phyloP scores from a whole-genome alignment of 2,113 vertebrate genomes.

The Chaenogobius annularis region DNA sequence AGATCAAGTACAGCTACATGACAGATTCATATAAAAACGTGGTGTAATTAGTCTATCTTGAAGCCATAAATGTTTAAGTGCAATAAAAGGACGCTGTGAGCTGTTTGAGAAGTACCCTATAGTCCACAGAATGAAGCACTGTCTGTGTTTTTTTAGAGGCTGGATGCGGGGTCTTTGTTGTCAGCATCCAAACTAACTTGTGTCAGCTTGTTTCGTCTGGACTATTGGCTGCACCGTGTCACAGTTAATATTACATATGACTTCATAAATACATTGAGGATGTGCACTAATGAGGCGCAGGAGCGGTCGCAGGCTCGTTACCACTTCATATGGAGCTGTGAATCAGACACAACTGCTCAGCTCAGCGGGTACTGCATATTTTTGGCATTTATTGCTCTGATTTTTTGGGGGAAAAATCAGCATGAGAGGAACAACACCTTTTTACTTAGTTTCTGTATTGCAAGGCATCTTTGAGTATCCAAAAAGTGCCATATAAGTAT shows the following conservation, averaged over 20 bases:
- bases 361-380: not conserved
- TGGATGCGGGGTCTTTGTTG: conserved; percentile 31
- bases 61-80: conserved; percentile 41
- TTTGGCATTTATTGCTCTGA: not conserved
- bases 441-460: too few species aligned
- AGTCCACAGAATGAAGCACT: conserved; percentile 62
- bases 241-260: conserved; percentile 16
- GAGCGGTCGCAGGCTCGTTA: not conserved
- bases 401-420: not conserved
- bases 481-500: too few species aligned
- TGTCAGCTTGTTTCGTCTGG: conserved; percentile 8
- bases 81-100: conserved; percentile 43
- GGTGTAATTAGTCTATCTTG: conserved; percentile 57
- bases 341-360: not conserved
- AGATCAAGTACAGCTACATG: too few species aligned
- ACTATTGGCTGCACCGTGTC: conserved; percentile 6
- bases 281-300: not conserved
- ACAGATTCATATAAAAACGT: conserved; percentile 37
- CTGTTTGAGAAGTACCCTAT: conserved; percentile 55
- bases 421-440: not conserved
- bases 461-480: too few species aligned
- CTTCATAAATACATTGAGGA: conserved; percentile 9
- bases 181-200: conserved; percentile 31
- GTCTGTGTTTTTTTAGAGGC: conserved; percentile 45
- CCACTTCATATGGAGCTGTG: not conserved